Evolutionary conservation across 2,888 invertebrate species (phyloP).

Genomic region (Ophion ventricosus): DNA sequence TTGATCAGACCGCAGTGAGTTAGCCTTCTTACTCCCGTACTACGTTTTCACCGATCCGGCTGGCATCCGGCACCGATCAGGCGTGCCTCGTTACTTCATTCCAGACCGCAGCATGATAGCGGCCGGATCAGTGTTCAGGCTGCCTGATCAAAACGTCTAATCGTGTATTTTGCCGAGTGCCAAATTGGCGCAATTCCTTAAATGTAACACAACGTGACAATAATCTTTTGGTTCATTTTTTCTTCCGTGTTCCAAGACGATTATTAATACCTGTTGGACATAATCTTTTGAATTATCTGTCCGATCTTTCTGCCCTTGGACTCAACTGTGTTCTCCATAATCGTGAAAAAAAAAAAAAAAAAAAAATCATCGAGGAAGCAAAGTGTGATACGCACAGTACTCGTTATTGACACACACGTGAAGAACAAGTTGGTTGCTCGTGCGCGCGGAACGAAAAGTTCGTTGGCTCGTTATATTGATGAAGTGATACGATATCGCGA

Average conservation of each 20-base stretch:
- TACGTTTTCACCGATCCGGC: too few species aligned
- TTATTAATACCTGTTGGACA: conserved; percentile 42
- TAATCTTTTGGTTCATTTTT: neutral
- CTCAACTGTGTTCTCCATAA: conserved; percentile 13
- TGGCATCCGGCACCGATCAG: too few species aligned
- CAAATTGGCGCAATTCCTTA: too few species aligned
- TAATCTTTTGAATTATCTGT: conserved; percentile 45
- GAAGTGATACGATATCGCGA: conserved; percentile 65
- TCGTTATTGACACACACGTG: conserved; percentile 36
- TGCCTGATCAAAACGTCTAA: too few species aligned
- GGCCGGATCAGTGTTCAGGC: too few species aligned
- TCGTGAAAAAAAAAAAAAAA: conserved; percentile 38
- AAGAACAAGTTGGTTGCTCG: conserved; percentile 60
- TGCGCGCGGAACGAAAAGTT: conserved; percentile 63
- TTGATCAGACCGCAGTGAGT: too few species aligned
- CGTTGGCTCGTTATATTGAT: conserved; percentile 65
- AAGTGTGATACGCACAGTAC: conserved; percentile 27
- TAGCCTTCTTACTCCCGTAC: too few species aligned
- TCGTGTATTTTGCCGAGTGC: too few species aligned
- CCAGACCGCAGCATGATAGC: too few species aligned
- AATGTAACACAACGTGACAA: conserved; percentile 28
- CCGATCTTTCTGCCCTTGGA: conserved; percentile 40
- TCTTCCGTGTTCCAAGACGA: conserved; percentile 18
- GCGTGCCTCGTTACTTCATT: too few species aligned
- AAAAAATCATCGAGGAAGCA: conserved; percentile 34